phyloP scores from a whole-genome alignment of 2,113 vertebrate genomes.

The Oceanites oceanicus region DNA sequence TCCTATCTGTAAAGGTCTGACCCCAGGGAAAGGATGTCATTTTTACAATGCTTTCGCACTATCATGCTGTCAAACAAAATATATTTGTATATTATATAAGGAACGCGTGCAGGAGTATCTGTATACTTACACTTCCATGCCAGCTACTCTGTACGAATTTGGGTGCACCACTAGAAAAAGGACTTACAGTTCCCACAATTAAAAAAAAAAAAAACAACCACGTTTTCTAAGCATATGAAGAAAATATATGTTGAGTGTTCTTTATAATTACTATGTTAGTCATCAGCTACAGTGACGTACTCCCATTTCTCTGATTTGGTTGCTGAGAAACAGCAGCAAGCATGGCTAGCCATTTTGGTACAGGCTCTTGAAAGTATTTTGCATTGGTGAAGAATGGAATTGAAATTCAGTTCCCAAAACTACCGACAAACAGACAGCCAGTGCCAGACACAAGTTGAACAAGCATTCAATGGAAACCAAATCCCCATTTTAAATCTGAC shows the following conservation, averaged over 20 bases:
- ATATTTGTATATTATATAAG: neutral
- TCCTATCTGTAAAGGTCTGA: neutral
- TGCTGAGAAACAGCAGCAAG: neutral
- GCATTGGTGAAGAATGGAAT: neutral
- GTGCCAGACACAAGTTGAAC: neutral
- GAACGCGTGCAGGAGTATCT: neutral
- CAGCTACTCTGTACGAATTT: neutral
- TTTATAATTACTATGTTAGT: neutral
- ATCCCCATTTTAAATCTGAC: neutral
- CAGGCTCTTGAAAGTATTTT: neutral
- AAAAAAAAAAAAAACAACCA: neutral
- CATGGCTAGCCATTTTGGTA: neutral
- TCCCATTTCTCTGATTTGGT: neutral
- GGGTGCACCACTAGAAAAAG: neutral
- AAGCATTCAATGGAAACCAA: neutral
- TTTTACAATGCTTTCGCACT: neutral
- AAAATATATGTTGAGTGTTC: neutral
- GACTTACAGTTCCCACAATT: neutral
- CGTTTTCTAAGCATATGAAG: neutral
- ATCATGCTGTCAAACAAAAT: neutral
- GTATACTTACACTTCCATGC: neutral
- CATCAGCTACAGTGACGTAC: neutral
- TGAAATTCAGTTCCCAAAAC: neutral
- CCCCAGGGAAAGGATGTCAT: neutral
- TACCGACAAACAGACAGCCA: rapidly evolving